A percentile compares a stretch with the other conserved stretches of the same genome.
These are phyloP conservation scores for Chaetodon auriga DNA, from an alignment of 2,113 vertebrate genomes.

Conservation along the genomic window DNA sequence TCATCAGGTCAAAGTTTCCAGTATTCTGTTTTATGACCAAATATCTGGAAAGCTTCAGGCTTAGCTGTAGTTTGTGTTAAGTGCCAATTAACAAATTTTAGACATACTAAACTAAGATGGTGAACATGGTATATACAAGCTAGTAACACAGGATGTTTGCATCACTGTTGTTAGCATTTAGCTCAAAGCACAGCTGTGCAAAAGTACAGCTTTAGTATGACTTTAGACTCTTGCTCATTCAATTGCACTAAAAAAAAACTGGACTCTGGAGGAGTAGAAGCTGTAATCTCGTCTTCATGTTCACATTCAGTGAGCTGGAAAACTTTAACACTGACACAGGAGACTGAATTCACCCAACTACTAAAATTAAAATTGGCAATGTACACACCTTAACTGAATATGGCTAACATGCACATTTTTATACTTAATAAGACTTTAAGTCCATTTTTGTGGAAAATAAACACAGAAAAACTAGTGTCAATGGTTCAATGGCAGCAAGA, in stretches of 20 bases:
- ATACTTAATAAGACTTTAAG: neutral
- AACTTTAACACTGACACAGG: neutral
- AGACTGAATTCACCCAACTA: neutral
- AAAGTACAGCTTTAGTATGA: neutral
- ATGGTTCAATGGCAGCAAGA: neutral
- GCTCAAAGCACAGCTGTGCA: neutral
- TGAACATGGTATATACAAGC: too few species aligned
- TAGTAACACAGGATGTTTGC: neutral
- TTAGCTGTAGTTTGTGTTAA: neutral
- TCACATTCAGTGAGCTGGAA: neutral
- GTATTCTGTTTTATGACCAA: too few species aligned
- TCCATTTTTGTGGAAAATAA: neutral
- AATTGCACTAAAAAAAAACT: neutral
- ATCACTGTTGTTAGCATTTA: neutral
- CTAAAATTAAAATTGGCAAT: too few species aligned
- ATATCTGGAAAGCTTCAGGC: too few species aligned
- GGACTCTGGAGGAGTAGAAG: neutral
- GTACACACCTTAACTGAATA: neutral
- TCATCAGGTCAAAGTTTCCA: neutral
- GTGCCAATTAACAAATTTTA: neutral
- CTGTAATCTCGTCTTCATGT: constrained; percentile 5
- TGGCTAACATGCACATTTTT: neutral
- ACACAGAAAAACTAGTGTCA: neutral
- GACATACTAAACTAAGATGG: neutral
- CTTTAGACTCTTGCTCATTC: neutral